A percentile compares a stretch with the other conserved stretches of the same genome.
Conservation (phyloP, 2,113 vertebrate species). For the Callipepla squamata region DNA sequence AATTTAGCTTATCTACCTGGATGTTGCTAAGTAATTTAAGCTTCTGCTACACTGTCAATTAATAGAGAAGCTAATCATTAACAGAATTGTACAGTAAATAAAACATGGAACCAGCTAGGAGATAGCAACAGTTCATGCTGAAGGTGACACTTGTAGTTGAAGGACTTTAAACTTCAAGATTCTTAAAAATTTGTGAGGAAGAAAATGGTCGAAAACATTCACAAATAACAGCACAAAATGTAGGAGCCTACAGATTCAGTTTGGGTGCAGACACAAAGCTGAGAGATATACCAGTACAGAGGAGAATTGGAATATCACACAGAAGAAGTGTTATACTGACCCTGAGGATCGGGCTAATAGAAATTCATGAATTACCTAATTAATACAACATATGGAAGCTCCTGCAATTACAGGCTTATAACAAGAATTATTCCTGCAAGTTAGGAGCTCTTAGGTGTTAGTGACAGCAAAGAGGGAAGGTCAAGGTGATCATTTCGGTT, state of each 20-base stretch:
- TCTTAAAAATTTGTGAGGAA: not conserved
- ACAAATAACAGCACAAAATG: not conserved
- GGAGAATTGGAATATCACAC: not conserved
- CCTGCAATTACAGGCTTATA: not conserved
- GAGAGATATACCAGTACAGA: not conserved
- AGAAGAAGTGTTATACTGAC: not conserved
- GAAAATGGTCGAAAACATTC: not conserved
- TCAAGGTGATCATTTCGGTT: not conserved
- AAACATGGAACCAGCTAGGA: not conserved
- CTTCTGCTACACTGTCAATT: not conserved
- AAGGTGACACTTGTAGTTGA: not conserved
- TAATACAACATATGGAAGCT: constrained; percentile 26
- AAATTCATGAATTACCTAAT: not conserved
- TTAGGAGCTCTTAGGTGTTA: constrained; percentile 3
- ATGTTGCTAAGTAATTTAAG: not conserved
- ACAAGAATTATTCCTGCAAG: constrained; percentile 1
- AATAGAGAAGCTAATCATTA: not conserved
- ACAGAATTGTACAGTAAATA: not conserved
- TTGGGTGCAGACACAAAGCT: not conserved
- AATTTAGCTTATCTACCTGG: not conserved
- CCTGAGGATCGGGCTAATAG: not conserved
- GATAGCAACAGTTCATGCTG: not conserved
- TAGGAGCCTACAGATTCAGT: not conserved
- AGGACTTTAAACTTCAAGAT: not conserved
- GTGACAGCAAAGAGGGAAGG: constrained; percentile 2